Evolutionary conservation across 2,797 vertebrate species (phyloP).

Genomic region (Periparus ater): DNA sequence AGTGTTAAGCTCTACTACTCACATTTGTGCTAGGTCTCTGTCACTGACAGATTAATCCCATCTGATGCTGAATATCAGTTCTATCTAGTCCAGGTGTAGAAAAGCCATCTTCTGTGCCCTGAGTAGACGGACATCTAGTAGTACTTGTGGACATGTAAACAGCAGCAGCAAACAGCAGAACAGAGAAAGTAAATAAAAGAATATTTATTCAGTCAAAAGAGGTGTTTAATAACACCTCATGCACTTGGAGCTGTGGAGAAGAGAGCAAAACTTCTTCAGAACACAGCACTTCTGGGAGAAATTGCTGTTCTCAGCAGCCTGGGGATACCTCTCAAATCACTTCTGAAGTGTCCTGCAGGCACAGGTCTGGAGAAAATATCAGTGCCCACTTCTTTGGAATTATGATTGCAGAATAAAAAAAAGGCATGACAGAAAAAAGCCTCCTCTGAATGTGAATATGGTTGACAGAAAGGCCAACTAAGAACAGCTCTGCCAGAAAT

Average conservation of each 20-base stretch:
- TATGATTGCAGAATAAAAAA: background rate
- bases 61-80: background rate
- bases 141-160: background rate
- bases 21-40: background rate
- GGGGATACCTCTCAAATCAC: background rate
- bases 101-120: background rate
- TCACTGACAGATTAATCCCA: background rate
- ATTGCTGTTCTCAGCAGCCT: background rate
- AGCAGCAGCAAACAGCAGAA: background rate
- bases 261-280: background rate
- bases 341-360: background rate
- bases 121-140: background rate
- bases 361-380: background rate
- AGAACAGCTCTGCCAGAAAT: background rate
- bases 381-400: background rate
- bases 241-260: background rate
- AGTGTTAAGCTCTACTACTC: background rate
- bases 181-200: background rate
- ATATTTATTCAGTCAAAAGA: background rate
- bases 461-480: background rate
- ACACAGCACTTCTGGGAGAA: background rate
- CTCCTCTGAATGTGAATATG: background rate
- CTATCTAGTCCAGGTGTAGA: background rate
- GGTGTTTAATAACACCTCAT: background rate
- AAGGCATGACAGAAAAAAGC: background rate